Evolutionary conservation across 2,797 vertebrate genomes (phyloP), one percentile per base, ranked within the genome.

Genomic region (Cichlasoma orientale): DNA sequence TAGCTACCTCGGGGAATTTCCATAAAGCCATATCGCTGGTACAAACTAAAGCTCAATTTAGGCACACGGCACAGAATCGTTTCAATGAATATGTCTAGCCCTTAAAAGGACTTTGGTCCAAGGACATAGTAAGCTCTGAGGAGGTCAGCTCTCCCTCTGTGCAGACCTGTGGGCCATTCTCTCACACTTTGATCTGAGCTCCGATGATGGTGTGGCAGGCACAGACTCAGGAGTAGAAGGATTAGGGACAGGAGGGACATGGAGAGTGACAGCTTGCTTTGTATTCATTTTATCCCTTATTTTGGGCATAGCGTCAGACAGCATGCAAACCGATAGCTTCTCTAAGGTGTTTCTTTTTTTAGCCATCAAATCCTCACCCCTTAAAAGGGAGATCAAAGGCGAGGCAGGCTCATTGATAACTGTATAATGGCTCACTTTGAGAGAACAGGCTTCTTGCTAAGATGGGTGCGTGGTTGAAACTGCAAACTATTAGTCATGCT

Each of bases 391-490:
- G 86, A 92, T 93, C 86, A 94, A 92, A 94, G 89, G 86, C 52
- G 77, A 89, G 82, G 78, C 63, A 38, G 83, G 86, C 88, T 91
- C 87, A 89, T 88, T 94, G 93, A 93, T 92, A 93, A 89, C 90
- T 87, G 79, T 84, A 92, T 93, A 93, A 95, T 91, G 90, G 86
- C 89, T 93, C 89, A 89, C 89, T 94, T 91, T 88, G 87, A 92
- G 83, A 77, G 89, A 90, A 86, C 87, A 75, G 84, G 72, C 78
- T 79, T 90, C 93, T 90, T 73, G 80, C 86, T 83, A 85, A 89
- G 87, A 92, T 86, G 83, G 74, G 79, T 70, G 18, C 72, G 55
- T 77, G 85, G 88, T 92, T 93, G 90, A 88, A 91, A 94, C 89
- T 78, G 81, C 78, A 84, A 75, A 85, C 89, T 90, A 94, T 95